phyloP scores from a whole-genome alignment of 2,888 invertebrate genomes.

The Agrochola macilenta region DNA sequence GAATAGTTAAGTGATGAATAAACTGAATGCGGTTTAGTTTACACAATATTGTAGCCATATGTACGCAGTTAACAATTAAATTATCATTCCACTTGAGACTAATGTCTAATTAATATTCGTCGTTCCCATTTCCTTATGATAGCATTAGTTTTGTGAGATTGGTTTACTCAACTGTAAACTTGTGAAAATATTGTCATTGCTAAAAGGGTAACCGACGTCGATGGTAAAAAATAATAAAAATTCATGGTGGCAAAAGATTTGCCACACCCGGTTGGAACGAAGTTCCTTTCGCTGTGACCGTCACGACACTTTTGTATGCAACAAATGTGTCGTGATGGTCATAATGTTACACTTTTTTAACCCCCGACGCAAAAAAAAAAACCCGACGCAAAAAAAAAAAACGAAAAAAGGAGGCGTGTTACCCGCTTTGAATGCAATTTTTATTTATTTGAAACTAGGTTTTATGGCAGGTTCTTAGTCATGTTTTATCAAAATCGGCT shows the following conservation, averaged over 20 bases:
- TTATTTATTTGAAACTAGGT: no score
- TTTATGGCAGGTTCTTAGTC: no score
- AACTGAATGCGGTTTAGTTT: neutral
- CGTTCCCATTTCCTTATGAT: neutral
- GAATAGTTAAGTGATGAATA: constrained; percentile 1
- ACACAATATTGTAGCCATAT: neutral
- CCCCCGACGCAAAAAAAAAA: no score
- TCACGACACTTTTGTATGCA: neutral
- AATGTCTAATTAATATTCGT: constrained; percentile 1
- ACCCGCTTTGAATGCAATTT: no score
- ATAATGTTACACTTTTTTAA: neutral
- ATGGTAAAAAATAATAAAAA: neutral
- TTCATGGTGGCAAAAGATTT: neutral
- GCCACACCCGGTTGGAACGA: neutral
- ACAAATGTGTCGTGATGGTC: neutral
- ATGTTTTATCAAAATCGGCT: no score
- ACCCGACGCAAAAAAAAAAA: no score
- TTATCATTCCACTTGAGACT: constrained; percentile 1
- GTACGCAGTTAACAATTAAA: neutral
- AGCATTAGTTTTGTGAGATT: no score
- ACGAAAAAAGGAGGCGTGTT: no score
- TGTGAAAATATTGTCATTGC: no score
- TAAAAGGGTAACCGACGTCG: neutral
- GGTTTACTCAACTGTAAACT: no score
- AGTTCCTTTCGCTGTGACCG: neutral